phyloP scores from a whole-genome alignment of 23 tunicate species.

The Styela clava region DNA sequence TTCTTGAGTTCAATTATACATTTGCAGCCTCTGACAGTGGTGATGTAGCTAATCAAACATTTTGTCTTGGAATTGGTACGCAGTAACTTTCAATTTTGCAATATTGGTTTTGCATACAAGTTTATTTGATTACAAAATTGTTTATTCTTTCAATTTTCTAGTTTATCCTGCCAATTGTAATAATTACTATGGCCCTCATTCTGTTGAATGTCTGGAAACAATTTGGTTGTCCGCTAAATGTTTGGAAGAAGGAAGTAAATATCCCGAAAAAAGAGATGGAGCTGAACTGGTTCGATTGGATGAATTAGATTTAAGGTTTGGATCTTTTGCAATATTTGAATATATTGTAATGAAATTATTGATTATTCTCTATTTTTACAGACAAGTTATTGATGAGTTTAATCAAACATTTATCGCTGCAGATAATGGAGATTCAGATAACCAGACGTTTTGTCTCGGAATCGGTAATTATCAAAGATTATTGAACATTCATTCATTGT shows the following conservation, averaged over 20 bases:
- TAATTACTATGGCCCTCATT: conserved; percentile 23
- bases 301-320: not conserved
- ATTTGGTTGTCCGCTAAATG: conserved; percentile 29
- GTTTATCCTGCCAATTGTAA: conserved; percentile 10
- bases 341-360: too few relatives aligned
- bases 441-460: conserved; percentile 5
- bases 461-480: conserved; percentile 27
- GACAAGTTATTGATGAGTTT: not conserved
- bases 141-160: not conserved
- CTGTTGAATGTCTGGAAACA: conserved; percentile 25
- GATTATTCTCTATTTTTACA: not conserved
- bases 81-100: too few relatives aligned
- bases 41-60: not conserved
- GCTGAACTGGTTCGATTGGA: not conserved
- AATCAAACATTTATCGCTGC: not conserved
- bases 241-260: conserved; percentile 14
- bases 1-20: not conserved
- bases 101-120: too few relatives aligned
- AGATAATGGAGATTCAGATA: not conserved
- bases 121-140: too few relatives aligned
- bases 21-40: conserved; percentile 3
- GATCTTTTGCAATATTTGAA: too few relatives aligned
- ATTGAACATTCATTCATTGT: too few relatives aligned
- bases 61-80: conserved; percentile 24
- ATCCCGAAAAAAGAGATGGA: not conserved